Conservation (phyloP, 35 echinoderm and acorn worm genomes). For the Apostichopus parvimensis region DNA sequence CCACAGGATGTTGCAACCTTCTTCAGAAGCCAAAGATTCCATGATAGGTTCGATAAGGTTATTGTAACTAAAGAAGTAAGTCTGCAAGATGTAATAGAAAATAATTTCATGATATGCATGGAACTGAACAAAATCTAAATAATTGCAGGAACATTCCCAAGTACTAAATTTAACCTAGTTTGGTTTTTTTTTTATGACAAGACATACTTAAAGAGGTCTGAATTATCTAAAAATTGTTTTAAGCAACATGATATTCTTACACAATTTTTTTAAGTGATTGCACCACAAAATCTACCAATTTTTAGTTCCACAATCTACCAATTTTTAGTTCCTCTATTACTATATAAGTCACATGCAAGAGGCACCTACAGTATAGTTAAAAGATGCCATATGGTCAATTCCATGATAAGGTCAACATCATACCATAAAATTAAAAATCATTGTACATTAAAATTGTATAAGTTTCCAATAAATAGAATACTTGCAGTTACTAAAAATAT, state of each 20-base stretch:
- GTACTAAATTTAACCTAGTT: not conserved
- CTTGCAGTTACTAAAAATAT: no score
- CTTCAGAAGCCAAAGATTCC: not conserved
- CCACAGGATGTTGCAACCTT: not conserved
- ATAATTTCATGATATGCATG: no score
- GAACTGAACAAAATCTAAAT: not conserved
- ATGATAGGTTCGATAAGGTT: not conserved
- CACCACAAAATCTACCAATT: no score
- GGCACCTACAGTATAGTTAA: no score
- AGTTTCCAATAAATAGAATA: no score
- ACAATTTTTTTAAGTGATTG: not conserved
- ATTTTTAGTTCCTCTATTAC: no score
- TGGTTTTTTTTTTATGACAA: not conserved
- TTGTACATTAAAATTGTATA: no score
- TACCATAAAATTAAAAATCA: no score
- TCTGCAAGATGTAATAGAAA: not conserved
- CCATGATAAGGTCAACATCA: no score
- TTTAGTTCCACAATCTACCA: no score
- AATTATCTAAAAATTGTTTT: not conserved
- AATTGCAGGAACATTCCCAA: not conserved
- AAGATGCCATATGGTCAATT: no score
- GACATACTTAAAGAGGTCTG: not conserved
- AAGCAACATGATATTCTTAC: not conserved
- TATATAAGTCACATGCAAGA: no score
- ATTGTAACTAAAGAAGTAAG: not conserved